These are phyloP conservation scores for Eclectus roratus DNA, from an alignment of 2,113 vertebrate genomes.

Conservation along the genomic window DNA sequence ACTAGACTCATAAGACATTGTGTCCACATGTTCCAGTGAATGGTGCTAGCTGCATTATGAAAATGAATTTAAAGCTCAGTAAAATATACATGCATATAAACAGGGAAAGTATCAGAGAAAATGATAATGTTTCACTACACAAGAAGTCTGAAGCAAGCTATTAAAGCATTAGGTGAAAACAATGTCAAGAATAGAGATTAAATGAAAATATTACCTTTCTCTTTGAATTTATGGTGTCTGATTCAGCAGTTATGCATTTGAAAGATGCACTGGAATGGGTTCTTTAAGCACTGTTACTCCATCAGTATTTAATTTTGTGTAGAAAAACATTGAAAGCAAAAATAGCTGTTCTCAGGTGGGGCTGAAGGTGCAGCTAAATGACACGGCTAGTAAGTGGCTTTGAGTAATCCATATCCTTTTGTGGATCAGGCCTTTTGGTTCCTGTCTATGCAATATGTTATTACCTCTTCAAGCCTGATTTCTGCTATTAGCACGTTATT, in stretches of 20 bases:
- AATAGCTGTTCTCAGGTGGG: not conserved
- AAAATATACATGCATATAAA: not conserved
- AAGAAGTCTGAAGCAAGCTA: not conserved
- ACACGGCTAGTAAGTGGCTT: fast-evolving
- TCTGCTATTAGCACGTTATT: not conserved
- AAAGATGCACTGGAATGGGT: not conserved
- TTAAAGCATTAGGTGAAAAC: not conserved
- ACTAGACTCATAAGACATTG: not conserved
- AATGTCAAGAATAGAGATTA: not conserved
- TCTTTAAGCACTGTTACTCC: not conserved
- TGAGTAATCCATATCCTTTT: not conserved
- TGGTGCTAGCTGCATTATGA: not conserved
- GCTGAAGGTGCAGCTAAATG: not conserved
- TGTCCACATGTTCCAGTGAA: not conserved
- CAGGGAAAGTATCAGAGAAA: not conserved
- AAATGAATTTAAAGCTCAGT: not conserved
- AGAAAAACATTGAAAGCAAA: not conserved
- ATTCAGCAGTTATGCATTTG: not conserved
- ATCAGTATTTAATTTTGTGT: not conserved
- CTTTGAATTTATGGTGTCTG: not conserved
- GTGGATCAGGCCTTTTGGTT: not conserved
- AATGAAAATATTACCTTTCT: not conserved
- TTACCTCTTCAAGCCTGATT: not conserved
- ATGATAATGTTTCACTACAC: not conserved
- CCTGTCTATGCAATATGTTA: not conserved